phyloP scores from a whole-genome alignment of 2,888 invertebrate genomes.

The Unio pictorum region DNA sequence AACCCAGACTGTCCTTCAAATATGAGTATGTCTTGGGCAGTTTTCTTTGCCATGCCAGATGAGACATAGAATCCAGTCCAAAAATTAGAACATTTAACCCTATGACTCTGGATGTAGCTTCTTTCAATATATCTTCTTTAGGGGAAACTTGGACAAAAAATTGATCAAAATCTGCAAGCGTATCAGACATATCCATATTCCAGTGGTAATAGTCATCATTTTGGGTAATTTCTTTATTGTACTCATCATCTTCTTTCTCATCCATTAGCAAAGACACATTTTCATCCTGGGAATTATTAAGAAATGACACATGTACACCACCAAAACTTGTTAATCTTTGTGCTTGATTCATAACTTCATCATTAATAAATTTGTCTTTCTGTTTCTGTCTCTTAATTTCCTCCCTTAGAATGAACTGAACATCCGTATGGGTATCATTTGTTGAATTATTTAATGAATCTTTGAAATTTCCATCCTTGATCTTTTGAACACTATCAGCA shows the following conservation, averaged over 20 bases:
- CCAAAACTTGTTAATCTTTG: neutral
- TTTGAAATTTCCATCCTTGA: too few species aligned
- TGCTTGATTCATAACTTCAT: too few species aligned
- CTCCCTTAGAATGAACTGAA: neutral
- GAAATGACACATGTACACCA: conserved; percentile 3
- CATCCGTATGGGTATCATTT: neutral
- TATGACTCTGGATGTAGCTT: conserved; percentile 41
- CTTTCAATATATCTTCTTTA: conserved; percentile 48
- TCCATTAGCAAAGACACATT: conserved; percentile 2
- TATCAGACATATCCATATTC: conserved; percentile 3
- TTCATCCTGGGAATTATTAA: conserved; percentile 1
- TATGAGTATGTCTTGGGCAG: conserved; percentile 58
- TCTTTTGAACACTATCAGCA: too few species aligned
- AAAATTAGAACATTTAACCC: conserved; percentile 59
- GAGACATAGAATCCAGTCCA: conserved; percentile 65
- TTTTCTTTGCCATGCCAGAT: conserved; percentile 58
- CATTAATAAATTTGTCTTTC: neutral
- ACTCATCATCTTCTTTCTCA: conserved; percentile 3
- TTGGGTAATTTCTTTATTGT: conserved; percentile 2
- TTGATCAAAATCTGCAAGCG: conserved; percentile 56
- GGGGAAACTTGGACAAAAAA: conserved; percentile 60
- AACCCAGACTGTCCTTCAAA: conserved; percentile 46
- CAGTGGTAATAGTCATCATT: conserved; percentile 8
- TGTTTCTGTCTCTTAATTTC: conserved; percentile 1
- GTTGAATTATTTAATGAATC: too few species aligned